Evolutionary conservation across 2,113 vertebrate species (phyloP).

Genomic region (Prietella phreatophila): DNA sequence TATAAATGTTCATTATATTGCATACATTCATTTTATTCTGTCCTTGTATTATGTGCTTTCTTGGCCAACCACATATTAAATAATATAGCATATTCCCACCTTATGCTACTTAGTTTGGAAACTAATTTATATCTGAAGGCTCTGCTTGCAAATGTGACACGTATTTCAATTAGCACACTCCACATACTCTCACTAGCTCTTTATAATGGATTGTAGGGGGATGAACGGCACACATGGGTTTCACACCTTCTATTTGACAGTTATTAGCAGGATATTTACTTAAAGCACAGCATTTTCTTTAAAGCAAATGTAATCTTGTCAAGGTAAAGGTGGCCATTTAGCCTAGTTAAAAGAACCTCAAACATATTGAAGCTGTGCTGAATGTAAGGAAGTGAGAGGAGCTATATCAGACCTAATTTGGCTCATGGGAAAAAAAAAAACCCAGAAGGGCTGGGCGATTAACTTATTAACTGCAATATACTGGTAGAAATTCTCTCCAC

Average conservation of each 20-base stretch:
- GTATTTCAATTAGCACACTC: conserved; percentile 54
- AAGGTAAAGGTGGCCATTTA: conserved; percentile 40
- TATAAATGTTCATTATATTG: conserved; percentile 54
- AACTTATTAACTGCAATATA: too few relatives aligned
- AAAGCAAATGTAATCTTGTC: conserved; percentile 49
- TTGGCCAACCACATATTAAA: conserved; percentile 22
- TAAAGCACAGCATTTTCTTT: conserved; percentile 43
- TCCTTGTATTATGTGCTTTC: conserved; percentile 21
- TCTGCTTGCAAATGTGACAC: conserved; percentile 46
- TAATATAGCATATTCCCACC: conserved; percentile 35
- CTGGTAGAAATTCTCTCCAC: too few relatives aligned
- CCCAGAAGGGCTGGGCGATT: not conserved
- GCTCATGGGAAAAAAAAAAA: not conserved
- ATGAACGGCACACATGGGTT: conserved; percentile 38
- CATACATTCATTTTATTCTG: conserved; percentile 65
- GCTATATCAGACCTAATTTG: conserved; percentile 5
- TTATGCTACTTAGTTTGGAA: conserved; percentile 48
- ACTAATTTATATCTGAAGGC: conserved; percentile 46
- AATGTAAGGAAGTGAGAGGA: not conserved
- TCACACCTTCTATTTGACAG: conserved; percentile 49
- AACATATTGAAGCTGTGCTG: conserved; percentile 20
- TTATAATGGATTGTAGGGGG: conserved; percentile 47
- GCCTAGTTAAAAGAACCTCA: conserved; percentile 39
- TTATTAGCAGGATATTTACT: conserved; percentile 52
- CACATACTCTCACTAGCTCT: conserved; percentile 41